phyloP scores from a whole-genome alignment of 2,888 invertebrate genomes.

The Cheilosia vernalis region DNA sequence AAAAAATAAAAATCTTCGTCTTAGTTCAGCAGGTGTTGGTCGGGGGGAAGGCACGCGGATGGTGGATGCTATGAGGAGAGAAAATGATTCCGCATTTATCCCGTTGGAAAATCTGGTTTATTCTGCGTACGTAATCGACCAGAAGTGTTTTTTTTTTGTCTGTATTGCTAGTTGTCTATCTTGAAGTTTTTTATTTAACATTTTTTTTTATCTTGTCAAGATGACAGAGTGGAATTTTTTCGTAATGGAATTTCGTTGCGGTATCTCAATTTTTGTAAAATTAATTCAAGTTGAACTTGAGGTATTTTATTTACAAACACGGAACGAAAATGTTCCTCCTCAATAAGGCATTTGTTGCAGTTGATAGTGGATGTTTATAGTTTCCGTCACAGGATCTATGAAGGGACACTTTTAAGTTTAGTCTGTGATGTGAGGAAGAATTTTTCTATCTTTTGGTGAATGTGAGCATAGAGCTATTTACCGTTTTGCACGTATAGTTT shows the following conservation, averaged over 20 bases:
- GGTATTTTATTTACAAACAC: too few relatives aligned
- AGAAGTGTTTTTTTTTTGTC: constrained; percentile 76
- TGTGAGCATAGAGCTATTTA: too few relatives aligned
- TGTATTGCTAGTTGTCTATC: constrained; percentile 28
- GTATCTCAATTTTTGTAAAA: background rate
- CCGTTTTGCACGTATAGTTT: too few relatives aligned
- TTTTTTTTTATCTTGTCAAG: constrained; percentile 6
- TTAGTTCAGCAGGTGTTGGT: constrained; percentile 74
- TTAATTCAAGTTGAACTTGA: too few relatives aligned
- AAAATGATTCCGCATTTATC: constrained; percentile 77
- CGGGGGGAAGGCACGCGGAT: background rate
- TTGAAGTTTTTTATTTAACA: constrained; percentile 1
- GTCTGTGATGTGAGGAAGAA: too few relatives aligned
- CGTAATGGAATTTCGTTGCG: constrained; percentile 17
- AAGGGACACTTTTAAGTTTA: too few relatives aligned
- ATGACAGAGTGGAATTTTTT: constrained; percentile 45
- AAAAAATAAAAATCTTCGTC: constrained; percentile 59
- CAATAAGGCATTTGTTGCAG: too few relatives aligned
- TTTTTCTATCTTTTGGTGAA: too few relatives aligned
- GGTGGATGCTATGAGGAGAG: constrained; percentile 19
- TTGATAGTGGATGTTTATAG: too few relatives aligned
- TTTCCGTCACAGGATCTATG: too few relatives aligned
- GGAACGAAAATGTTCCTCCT: too few relatives aligned
- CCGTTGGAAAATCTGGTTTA: constrained; percentile 60
- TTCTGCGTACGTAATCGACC: constrained; percentile 80